Base-by-base conservation (phyloP, 2,797 vertebrate genomes). In the Pogonophryne albipinna region DNA sequence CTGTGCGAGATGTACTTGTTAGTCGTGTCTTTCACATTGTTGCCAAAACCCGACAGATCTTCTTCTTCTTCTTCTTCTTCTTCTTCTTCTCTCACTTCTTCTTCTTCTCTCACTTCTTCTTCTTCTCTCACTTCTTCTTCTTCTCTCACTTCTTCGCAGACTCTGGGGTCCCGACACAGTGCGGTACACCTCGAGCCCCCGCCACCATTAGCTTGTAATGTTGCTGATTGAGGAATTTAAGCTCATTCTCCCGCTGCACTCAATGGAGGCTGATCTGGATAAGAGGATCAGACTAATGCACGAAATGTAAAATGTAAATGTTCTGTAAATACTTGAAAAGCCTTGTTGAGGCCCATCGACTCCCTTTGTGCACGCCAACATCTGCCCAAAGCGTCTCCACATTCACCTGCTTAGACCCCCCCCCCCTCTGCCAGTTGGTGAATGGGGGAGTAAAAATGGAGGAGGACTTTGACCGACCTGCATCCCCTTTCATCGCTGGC, bases 261-360 rank as follows among this genome's bases (percentile, higher is more conserved):
- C 72, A 82, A 44, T 57, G 68, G 66, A 84, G 69, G 74, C 71
- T 61, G 85, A 86, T 87, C 85, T 87, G 87, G 81, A 80, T 89
- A 87, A 90, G 86, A 85, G 87, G 87, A 88, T 91, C 87, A 88
- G 83, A 55, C 83, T 71, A 56, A 82, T 80, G 86, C 76, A 80
- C 82, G 64, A 83, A 85, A 87, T 80, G 78, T 84, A 78, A 82
- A 38, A 90, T 89, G 78, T 85, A 85, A 90, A 91, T 84, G 85
- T 89, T 82, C 81, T 84, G 85, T 88, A 88, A 87, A 86, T 87
- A 79, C 82, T 80, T 77, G 69, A 85, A 85, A 84, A 59, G 50
- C 74, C 80, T 78, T 14, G 49, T 66, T 17, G 78, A 72, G 76
- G 76, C 81, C 76, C 80, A 65, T 74, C 27, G 2, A 82, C 65